These are phyloP conservation scores for Punctoribates punctum DNA, from an alignment of 2,888 invertebrate species.

Conservation along the genomic window DNA sequence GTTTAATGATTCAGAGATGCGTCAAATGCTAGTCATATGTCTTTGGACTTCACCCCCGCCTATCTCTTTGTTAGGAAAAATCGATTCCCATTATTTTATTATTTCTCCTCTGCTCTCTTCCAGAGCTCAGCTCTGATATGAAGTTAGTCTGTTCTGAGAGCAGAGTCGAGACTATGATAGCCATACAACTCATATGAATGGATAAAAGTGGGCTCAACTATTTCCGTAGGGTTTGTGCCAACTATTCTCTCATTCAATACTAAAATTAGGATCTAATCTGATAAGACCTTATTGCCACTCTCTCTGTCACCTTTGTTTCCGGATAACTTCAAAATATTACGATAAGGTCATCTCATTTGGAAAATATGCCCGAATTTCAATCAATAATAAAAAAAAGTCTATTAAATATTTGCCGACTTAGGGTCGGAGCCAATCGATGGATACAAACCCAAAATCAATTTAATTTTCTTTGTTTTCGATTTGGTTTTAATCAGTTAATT, in stretches of 20 bases:
- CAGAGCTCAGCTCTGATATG: conserved; percentile 2
- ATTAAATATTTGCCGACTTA: no score
- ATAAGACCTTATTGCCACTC: neutral
- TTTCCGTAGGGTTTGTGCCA: conserved; percentile 19
- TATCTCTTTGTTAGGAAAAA: conserved; percentile 7
- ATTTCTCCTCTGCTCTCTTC: neutral
- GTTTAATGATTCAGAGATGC: conserved; percentile 27
- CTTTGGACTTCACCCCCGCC: neutral
- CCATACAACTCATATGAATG: conserved; percentile 11
- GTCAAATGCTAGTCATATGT: conserved; percentile 24
- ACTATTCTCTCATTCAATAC: neutral
- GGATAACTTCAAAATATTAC: neutral
- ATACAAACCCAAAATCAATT: no score
- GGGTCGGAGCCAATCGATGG: no score
- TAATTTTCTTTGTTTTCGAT: no score
- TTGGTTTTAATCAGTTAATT: neutral
- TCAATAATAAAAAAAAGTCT: no score
- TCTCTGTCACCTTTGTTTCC: conserved; percentile 10
- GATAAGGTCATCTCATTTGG: no score
- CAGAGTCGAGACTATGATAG: neutral
- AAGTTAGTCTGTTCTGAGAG: neutral
- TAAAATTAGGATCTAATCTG: neutral
- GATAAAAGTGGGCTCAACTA: conserved; percentile 14
- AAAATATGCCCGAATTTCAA: no score
- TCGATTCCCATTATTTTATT: conserved; percentile 35